These are phyloP conservation scores for Delichon dasypus DNA, from an alignment of 2,797 vertebrate genomes.

Conservation along the genomic window DNA sequence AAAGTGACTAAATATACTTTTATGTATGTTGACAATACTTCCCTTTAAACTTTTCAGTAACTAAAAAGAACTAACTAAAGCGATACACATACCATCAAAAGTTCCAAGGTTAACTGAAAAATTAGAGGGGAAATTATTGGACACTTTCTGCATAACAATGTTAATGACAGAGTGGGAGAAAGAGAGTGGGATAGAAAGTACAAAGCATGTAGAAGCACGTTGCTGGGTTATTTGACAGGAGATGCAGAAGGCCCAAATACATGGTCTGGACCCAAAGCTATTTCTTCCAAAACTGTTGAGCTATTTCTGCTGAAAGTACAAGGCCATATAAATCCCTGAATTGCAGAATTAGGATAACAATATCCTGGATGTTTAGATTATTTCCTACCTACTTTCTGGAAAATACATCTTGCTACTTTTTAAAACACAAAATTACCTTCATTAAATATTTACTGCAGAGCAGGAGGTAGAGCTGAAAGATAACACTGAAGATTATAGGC, in stretches of 20 bases:
- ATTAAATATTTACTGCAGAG: background rate
- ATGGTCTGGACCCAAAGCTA: background rate
- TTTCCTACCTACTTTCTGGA: background rate
- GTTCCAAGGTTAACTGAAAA: background rate
- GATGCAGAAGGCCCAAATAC: background rate
- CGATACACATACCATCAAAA: background rate
- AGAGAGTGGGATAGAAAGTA: background rate
- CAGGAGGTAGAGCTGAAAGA: background rate
- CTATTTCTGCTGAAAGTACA: background rate
- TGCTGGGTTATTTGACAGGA: background rate
- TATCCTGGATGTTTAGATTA: background rate
- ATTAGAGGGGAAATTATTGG: background rate
- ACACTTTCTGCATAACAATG: background rate
- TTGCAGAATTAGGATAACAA: background rate
- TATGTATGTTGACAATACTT: background rate
- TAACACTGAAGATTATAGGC: background rate
- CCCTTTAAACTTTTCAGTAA: background rate
- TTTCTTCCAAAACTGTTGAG: fast-evolving
- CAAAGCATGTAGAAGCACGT: background rate
- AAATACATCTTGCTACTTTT: background rate
- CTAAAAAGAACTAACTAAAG: background rate
- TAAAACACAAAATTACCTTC: background rate
- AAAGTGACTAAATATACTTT: background rate
- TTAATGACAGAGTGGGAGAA: background rate
- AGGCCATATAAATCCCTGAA: background rate